Percentiles rank a stretch among this genome's conserved stretches.
Conservation (phyloP, 35 echinoderm and acorn worm genomes). For the Patiria miniata region DNA sequence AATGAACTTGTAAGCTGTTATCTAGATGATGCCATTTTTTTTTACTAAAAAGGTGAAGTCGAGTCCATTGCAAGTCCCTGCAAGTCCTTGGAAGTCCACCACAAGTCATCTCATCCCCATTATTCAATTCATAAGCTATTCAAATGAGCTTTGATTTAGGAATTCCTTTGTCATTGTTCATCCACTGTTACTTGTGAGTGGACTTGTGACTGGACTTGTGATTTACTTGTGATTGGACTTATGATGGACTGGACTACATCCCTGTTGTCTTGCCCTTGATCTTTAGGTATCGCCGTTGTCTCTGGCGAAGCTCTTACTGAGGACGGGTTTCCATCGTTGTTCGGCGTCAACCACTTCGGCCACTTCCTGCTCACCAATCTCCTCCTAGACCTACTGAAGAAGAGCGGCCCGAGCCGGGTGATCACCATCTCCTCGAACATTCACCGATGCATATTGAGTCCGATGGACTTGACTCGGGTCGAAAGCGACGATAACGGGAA, state of each 20-base stretch:
- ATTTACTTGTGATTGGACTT: too few relatives aligned
- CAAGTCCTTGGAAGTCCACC: too few relatives aligned
- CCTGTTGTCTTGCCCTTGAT: not conserved
- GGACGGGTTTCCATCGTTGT: constrained; percentile 75
- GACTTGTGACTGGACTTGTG: too few relatives aligned
- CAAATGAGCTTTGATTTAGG: not conserved
- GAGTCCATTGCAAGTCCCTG: not conserved
- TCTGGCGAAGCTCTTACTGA: constrained; percentile 12
- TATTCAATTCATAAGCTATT: not conserved
- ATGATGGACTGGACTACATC: too few relatives aligned
- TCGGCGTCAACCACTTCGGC: constrained; percentile 85
- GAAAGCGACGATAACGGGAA: constrained; percentile 45
- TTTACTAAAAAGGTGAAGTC: too few relatives aligned
- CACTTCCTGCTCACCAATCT: constrained; percentile 88
- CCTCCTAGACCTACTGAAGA: constrained; percentile 69
- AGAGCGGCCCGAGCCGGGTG: constrained; percentile 66
- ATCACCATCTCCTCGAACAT: constrained; percentile 70
- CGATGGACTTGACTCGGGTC: constrained; percentile 50
- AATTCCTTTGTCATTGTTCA: too few relatives aligned
- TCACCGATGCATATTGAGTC: constrained; percentile 42
- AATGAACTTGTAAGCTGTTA: too few relatives aligned
- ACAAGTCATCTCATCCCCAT: not conserved
- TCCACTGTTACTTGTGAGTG: too few relatives aligned
- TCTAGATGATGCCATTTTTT: too few relatives aligned
- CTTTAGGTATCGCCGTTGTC: not conserved